Base-by-base conservation (phyloP, 1,140 invertebrate genomes). In the Stegodyphus dumicola region DNA sequence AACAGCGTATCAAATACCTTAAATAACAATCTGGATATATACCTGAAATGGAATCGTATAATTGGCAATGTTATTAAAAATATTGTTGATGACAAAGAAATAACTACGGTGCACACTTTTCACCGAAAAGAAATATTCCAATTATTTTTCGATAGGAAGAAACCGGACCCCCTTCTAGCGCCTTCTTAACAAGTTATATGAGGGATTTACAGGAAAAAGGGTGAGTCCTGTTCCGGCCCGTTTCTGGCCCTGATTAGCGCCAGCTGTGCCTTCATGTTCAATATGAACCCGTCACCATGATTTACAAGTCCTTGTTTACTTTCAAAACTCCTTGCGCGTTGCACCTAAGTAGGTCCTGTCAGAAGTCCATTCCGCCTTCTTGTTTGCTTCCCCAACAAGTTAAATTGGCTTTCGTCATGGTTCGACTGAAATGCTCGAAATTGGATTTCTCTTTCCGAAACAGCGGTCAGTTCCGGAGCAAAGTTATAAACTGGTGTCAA, bases 361-460 rank as follows among this genome's bases (percentile, higher is more conserved):
- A 75, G 54, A 60, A 10, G 73, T 49, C 53, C 15, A 11, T 60
- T 11, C 9, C 56, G 56, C 53, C 53, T 53, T 13, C 71, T 51
- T 17, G 33, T 33, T 33, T 33, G 33, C 33, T 33, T 33, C 33
- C 33, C 71, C 49, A 52, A 9, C 49, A 15, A 17, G 54, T 18
- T 75, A 75, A 75, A 75, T 75, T 75, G 73, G 73, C 53, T 33
- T 33, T 75, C 73, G 73, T 75, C 73, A 75, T 75, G 73, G n/a
- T 75, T 48, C 9, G 73, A 18, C 53, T 56, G 33, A 75, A 75
- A 18, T 60, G 54, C 18, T 6, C 52, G 52, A 75, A 75, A 75
- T 75, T 75, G 73, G 52, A 75, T 54, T 54, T 75, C 54, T 11
- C 48, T 52, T 51, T n/a, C 53, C 53, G 13, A 17, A 17, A 53